Evolutionary conservation across 37 sponge, comb jelly and placozoan genomes (phyloP).

Genomic region (Amphimedon queenslandica): DNA sequence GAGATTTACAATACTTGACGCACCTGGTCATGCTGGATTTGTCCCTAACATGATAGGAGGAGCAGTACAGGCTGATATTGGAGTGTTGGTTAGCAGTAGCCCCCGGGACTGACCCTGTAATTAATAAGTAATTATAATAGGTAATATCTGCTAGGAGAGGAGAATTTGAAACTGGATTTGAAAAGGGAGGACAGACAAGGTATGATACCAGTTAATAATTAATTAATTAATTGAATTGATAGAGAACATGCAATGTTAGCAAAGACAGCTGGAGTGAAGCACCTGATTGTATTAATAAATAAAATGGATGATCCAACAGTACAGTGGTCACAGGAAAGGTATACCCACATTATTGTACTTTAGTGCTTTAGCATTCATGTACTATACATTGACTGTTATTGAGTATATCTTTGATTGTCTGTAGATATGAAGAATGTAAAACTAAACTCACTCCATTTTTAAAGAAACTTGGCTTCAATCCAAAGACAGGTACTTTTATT

Average conservation of each 20-base stretch:
- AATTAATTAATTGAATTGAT: not conserved
- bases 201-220: conserved; percentile 7
- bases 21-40: conserved; percentile 97
- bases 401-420: not conserved
- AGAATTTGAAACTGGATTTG: conserved; percentile 99
- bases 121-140: too few relatives aligned
- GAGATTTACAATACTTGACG: conserved; percentile 94
- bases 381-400: not conserved
- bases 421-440: conserved; percentile 92
- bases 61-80: conserved; percentile 96
- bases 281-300: conserved; percentile 92
- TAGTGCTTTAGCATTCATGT: not conserved
- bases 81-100: conserved; percentile 70
- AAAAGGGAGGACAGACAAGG: conserved; percentile 94
- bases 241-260: conserved; percentile 98
- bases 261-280: conserved; percentile 98
- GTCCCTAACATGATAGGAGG: conserved; percentile 99
- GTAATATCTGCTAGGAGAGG: conserved; percentile 97
- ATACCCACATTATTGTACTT: not conserved
- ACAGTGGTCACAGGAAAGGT: conserved; percentile 81
- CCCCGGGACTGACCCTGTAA: too few relatives aligned
- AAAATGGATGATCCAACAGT: conserved; percentile 99
- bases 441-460: conserved; percentile 89
- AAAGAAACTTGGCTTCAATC: conserved; percentile 96
- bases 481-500: conserved; percentile 65